phyloP scores from a whole-genome alignment of 35 echinoderm and acorn worm genomes.

The Chiridota heheva region DNA sequence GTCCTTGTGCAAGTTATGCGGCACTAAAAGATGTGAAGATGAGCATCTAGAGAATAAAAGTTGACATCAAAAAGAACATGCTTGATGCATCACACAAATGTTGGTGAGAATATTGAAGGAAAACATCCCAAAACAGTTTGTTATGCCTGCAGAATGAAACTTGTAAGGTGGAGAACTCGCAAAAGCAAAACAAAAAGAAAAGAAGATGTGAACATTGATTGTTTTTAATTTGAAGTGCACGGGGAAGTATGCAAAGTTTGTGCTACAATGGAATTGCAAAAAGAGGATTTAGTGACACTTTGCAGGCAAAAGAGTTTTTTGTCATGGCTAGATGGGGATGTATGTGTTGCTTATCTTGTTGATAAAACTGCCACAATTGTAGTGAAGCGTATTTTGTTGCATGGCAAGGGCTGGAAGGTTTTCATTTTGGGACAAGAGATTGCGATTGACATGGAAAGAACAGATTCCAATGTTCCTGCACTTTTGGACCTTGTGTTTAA shows the following conservation, averaged over 20 bases:
- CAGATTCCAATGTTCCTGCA: too few relatives aligned
- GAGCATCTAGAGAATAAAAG: background rate
- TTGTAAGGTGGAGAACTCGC: background rate
- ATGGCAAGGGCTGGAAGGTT: background rate
- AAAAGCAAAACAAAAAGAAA: background rate
- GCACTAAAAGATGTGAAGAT: background rate
- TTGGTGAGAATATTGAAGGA: background rate
- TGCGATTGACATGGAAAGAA: too few relatives aligned
- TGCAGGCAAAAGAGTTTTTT: background rate
- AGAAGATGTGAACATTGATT: background rate
- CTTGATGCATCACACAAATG: background rate
- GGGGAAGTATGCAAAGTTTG: background rate
- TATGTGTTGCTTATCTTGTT: too few relatives aligned
- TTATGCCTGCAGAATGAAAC: background rate
- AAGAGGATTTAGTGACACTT: background rate
- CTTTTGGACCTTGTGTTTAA: too few relatives aligned
- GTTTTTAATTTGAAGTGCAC: background rate
- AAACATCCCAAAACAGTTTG: background rate
- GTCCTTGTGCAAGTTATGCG: constrained; percentile 1
- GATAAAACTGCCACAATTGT: too few relatives aligned
- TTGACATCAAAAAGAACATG: background rate
- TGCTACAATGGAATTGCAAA: background rate
- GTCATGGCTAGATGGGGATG: too few relatives aligned
- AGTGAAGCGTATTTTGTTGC: too few relatives aligned
- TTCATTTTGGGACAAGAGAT: background rate